Percentiles rank a stretch among this genome's conserved stretches.
These are phyloP conservation scores for Pygathrix nemaeus DNA, from an alignment of 2,113 vertebrate species.

Conservation along the genomic window DNA sequence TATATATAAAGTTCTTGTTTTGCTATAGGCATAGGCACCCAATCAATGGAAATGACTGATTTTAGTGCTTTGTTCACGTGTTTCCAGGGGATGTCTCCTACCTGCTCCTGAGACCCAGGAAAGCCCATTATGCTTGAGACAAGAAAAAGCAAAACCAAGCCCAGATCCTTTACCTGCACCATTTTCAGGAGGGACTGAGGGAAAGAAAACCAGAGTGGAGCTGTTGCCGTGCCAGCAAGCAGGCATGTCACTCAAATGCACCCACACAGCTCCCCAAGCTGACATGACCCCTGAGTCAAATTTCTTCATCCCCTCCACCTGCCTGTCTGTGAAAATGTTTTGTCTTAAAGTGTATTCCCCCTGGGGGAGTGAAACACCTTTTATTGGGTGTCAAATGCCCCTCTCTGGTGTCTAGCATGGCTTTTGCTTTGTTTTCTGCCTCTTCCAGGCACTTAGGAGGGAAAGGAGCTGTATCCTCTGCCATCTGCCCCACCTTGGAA, in stretches of 20 bases:
- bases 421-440: neutral
- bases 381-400: neutral
- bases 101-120: neutral
- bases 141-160: neutral
- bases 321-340: neutral
- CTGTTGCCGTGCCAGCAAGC: too few relatives aligned
- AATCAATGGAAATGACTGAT: neutral
- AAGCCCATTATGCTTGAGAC: neutral
- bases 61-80: neutral
- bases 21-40: neutral
- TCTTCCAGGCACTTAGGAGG: neutral
- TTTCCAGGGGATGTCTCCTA: neutral
- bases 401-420: neutral
- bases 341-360: neutral
- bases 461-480: neutral
- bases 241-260: neutral
- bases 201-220: neutral
- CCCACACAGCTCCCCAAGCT: neutral
- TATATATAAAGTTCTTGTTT: neutral
- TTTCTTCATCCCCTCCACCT: neutral
- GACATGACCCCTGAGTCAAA: rapidly evolving
- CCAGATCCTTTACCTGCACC: neutral
- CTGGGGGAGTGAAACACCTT: neutral
- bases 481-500: too few relatives aligned
- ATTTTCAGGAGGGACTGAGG: rapidly evolving